Percentiles rank a stretch among this genome's conserved stretches.
These are phyloP conservation scores for Notarius lentiginosus DNA, from an alignment of 2,113 vertebrate genomes.

Conservation along the genomic window DNA sequence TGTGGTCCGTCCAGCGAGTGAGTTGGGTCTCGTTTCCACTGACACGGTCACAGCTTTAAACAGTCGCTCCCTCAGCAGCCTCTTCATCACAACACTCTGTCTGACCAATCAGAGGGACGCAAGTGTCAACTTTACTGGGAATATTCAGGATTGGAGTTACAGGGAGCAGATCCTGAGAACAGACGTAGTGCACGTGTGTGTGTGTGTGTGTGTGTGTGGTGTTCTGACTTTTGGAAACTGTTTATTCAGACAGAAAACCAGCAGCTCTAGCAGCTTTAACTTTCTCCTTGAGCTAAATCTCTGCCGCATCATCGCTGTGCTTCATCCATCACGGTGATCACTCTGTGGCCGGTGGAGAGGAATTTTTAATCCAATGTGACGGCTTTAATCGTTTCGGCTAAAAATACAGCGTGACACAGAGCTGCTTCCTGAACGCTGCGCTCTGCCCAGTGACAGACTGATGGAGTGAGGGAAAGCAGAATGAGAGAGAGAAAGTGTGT, in stretches of 20 bases:
- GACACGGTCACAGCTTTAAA: too few species aligned
- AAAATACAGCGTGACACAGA: not conserved
- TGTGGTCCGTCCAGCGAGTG: too few species aligned
- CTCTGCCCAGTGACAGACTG: conserved; percentile 7
- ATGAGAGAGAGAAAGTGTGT: not conserved
- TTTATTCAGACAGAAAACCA: not conserved
- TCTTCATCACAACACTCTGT: not conserved
- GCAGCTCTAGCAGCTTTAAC: not conserved
- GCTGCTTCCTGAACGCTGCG: not conserved
- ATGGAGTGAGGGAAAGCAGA: not conserved
- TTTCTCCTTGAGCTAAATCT: not conserved
- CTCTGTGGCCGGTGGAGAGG: not conserved
- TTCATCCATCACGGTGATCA: not conserved
- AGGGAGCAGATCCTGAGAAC: not conserved
- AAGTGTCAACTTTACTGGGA: not conserved
- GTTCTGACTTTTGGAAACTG: too few species aligned
- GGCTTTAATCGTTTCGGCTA: not conserved
- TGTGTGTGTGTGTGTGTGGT: not conserved
- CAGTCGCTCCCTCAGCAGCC: too few species aligned
- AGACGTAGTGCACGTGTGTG: not conserved
- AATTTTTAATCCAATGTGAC: not conserved
- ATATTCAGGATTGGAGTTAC: not conserved
- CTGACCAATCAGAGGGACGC: not conserved
- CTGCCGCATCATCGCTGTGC: not conserved
- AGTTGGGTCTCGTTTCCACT: too few species aligned